Evolutionary conservation across 2,797 vertebrate genomes (phyloP).

Genomic region (Ispidina lecontei): DNA sequence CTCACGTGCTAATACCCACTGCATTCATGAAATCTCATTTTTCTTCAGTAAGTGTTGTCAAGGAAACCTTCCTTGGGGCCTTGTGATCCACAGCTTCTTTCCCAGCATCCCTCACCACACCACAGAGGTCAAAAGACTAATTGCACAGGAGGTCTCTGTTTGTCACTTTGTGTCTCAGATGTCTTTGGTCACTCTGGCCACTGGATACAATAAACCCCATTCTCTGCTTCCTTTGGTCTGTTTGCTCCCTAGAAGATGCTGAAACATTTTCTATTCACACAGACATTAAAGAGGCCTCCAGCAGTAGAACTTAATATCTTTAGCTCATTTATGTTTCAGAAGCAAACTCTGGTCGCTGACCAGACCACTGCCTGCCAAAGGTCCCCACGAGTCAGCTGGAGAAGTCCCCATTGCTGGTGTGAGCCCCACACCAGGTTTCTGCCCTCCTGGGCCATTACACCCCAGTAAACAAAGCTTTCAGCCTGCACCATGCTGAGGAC

Average conservation of each 20-base stretch:
- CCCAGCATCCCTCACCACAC: slow-evolving; percentile 7
- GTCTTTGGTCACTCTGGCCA: slow-evolving; percentile 26
- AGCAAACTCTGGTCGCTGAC: background rate
- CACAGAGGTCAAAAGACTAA: slow-evolving; percentile 70
- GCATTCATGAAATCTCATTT: slow-evolving; percentile 50
- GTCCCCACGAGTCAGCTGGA: accelerated
- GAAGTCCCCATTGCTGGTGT: accelerated
- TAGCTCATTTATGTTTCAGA: background rate
- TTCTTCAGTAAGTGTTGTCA: slow-evolving; percentile 68
- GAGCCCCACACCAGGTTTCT: background rate
- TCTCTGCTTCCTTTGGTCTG: background rate
- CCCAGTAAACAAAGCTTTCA: background rate
- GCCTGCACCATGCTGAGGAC: background rate
- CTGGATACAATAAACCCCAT: background rate
- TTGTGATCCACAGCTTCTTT: slow-evolving; percentile 43
- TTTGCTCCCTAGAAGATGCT: background rate
- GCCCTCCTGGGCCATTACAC: background rate
- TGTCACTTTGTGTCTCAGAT: slow-evolving; percentile 13
- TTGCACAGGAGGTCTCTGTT: slow-evolving; percentile 46
- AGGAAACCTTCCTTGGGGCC: slow-evolving; percentile 71
- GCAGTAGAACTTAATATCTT: background rate
- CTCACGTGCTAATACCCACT: background rate
- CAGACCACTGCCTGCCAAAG: background rate
- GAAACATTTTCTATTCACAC: background rate
- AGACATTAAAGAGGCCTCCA: background rate